Conservation (phyloP, 2,797 vertebrate species). For the Pangasius djambal region DNA sequence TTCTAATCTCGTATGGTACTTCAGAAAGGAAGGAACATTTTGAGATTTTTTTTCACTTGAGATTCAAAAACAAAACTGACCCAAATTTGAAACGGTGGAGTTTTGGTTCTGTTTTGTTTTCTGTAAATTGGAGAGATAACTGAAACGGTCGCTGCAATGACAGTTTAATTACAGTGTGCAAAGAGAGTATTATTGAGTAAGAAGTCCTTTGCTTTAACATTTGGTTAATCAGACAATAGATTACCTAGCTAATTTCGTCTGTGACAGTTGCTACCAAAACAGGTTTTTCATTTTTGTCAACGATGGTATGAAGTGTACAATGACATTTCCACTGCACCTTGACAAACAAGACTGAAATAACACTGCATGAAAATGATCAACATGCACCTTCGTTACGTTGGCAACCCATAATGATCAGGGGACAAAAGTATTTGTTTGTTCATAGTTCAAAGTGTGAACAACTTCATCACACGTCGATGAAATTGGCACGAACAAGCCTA, state of each 20-base stretch:
- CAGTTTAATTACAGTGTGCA: background rate
- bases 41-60: background rate
- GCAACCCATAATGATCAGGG: too few species aligned
- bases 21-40: background rate
- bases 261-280: background rate
- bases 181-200: background rate
- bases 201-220: background rate
- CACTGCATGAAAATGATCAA: too few species aligned
- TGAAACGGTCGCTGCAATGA: background rate
- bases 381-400: too few species aligned
- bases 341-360: too few species aligned
- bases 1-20: background rate
- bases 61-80: background rate
- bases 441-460: background rate
- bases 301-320: background rate
- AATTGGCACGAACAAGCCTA: background rate
- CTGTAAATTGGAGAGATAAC: background rate
- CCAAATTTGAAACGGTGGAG: background rate
- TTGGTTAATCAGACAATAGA: background rate
- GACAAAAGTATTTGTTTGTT: background rate
- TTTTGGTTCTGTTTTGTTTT: background rate
- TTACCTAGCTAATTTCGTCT: background rate
- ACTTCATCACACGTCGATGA: background rate
- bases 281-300: background rate
- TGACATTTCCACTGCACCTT: background rate